Evolutionary conservation across 1,140 invertebrate species (phyloP).

Genomic region (Aphidius gifuensis): DNA sequence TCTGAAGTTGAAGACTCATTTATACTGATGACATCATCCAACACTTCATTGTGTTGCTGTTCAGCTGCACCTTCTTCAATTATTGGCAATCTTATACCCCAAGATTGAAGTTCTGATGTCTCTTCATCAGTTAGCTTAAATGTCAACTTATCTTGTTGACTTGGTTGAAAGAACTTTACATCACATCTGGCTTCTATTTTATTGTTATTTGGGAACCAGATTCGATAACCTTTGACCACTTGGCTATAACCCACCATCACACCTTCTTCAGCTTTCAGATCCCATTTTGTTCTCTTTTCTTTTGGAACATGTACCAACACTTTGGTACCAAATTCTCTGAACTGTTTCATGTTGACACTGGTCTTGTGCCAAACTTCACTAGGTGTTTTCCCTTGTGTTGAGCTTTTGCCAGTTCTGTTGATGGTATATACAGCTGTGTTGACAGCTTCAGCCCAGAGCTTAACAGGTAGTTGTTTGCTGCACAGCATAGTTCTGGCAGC

Average conservation of each 20-base stretch:
- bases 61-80: too few species aligned
- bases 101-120: not conserved
- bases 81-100: too few species aligned
- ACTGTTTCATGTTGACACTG: too few species aligned
- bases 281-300: slow-evolving; percentile 31
- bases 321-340: too few species aligned
- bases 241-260: slow-evolving; percentile 33
- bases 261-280: slow-evolving; percentile 31
- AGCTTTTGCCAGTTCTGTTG: slow-evolving; percentile 4
- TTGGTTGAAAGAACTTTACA: slow-evolving; percentile 20
- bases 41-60: not conserved
- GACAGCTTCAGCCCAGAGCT: slow-evolving; percentile 51
- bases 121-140: not conserved
- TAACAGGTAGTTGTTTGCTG: slow-evolving; percentile 34
- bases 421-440: slow-evolving; percentile 38
- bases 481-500: slow-evolving; percentile 42
- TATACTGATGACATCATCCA: not conserved
- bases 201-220: slow-evolving; percentile 27
- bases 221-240: slow-evolving; percentile 31
- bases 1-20: too few species aligned
- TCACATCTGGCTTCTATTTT: slow-evolving; percentile 29
- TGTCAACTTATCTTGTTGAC: not conserved
- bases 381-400: not conserved
- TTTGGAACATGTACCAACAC: slow-evolving; percentile 27
- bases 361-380: not conserved